phyloP scores from a whole-genome alignment of 2,888 invertebrate genomes.

The Lasioglossum calceatum region DNA sequence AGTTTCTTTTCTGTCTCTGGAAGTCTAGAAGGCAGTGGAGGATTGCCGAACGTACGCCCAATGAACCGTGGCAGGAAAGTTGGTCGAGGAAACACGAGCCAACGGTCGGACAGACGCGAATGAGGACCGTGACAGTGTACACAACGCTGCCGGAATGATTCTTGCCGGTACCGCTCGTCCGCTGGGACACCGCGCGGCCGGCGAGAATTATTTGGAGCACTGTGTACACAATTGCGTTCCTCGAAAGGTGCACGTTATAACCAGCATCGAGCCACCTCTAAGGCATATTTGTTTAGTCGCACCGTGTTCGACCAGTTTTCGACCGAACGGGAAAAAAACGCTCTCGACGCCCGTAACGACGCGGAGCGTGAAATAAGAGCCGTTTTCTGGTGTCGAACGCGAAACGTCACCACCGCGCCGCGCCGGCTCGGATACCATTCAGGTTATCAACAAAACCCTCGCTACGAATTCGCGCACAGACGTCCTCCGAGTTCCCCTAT shows the following conservation, averaged over 20 bases:
- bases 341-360: conserved; percentile 13
- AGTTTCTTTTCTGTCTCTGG: not conserved
- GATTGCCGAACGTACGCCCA: conserved; percentile 8
- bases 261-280: conserved; percentile 40
- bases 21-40: not conserved
- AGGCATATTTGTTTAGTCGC: conserved; percentile 66
- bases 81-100: conserved; percentile 28
- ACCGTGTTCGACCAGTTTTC: conserved; percentile 60
- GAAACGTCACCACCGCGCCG: conserved; percentile 23
- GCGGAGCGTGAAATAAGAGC: conserved; percentile 32
- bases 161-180: not conserved
- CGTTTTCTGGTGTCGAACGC: conserved; percentile 11
- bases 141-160: conserved; percentile 35
- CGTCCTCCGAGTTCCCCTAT: not conserved
- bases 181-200: not conserved
- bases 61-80: conserved; percentile 41
- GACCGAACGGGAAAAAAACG: conserved; percentile 34
- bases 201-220: conserved; percentile 23
- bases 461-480: not conserved
- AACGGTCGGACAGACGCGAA: conserved; percentile 45
- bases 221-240: conserved; percentile 66
- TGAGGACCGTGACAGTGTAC: conserved; percentile 60
- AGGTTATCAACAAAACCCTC: conserved; percentile 34
- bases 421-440: conserved; percentile 12
- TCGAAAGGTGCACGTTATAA: conserved; percentile 58